phyloP scores from a whole-genome alignment of 2,888 invertebrate genomes.

The Folsomia manolachei region DNA sequence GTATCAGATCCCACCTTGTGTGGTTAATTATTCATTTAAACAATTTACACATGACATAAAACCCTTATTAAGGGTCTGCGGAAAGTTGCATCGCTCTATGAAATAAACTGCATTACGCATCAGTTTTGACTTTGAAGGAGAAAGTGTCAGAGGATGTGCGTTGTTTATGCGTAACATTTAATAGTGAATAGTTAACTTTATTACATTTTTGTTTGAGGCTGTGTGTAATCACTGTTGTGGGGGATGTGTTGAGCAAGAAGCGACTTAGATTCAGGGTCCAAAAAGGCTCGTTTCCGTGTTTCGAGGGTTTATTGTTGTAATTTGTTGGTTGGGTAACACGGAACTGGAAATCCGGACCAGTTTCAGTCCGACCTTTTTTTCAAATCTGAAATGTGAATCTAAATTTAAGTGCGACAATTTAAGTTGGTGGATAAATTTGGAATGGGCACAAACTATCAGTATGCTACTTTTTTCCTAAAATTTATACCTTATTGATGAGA shows the following conservation, averaged over 20 bases:
- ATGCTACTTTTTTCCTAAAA: too few relatives aligned
- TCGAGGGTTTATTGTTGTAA: neutral
- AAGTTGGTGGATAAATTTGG: neutral
- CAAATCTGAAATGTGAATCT: neutral
- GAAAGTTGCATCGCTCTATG: too few relatives aligned
- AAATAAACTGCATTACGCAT: neutral
- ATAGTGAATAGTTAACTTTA: too few relatives aligned
- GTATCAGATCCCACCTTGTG: too few relatives aligned
- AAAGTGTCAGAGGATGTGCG: neutral
- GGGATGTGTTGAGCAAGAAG: neutral
- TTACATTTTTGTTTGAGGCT: too few relatives aligned
- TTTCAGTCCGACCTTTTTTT: neutral
- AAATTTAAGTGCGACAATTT: neutral
- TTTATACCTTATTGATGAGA: too few relatives aligned
- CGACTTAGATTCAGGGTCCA: neutral
- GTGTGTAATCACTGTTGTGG: neutral
- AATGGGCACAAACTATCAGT: too few relatives aligned
- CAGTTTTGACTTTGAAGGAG: neutral
- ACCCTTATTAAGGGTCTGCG: too few relatives aligned
- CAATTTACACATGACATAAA: too few relatives aligned
- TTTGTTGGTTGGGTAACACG: neutral
- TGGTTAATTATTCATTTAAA: too few relatives aligned
- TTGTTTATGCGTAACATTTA: neutral
- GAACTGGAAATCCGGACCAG: conserved; percentile 8
- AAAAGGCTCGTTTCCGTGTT: conserved; percentile 6